A percentile compares a stretch with the other conserved stretches of the same genome.
phyloP scores from a whole-genome alignment of 1,140 invertebrate genomes.

The Campodea augens region DNA sequence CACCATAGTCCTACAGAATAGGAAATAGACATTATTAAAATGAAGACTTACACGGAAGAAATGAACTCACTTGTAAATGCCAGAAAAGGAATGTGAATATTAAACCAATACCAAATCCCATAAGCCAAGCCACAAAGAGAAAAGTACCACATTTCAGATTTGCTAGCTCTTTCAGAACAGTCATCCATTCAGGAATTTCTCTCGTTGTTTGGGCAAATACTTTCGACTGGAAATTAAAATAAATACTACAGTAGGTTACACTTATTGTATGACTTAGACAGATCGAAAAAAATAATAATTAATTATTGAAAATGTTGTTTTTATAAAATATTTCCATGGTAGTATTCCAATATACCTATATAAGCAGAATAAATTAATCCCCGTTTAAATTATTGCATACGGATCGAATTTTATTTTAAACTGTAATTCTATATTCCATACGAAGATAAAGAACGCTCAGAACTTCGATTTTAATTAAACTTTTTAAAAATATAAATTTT shows the following conservation, averaged over 20 bases:
- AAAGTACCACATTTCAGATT: constrained; percentile 82
- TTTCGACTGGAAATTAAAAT: constrained; percentile 43
- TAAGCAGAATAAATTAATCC: too few relatives aligned
- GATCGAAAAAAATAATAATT: too few relatives aligned
- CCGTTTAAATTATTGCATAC: too few relatives aligned
- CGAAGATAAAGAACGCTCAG: too few relatives aligned
- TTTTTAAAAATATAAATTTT: too few relatives aligned
- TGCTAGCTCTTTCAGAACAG: constrained; percentile 72
- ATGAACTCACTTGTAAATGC: constrained; percentile 53
- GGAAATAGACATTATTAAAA: background rate
- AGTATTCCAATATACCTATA: too few relatives aligned
- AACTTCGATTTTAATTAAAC: too few relatives aligned
- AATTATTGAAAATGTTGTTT: too few relatives aligned
- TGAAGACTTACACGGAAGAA: background rate
- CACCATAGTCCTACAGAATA: constrained; percentile 63
- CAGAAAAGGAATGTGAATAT: constrained; percentile 99
- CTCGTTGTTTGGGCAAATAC: constrained; percentile 83
- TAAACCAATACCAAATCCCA: constrained; percentile 97
- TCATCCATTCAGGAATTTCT: constrained; percentile 80
- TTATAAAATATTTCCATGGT: too few relatives aligned
- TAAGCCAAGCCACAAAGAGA: constrained; percentile 92
- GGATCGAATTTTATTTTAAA: too few relatives aligned
- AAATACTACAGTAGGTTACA: constrained; percentile 1
- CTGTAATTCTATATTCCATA: too few relatives aligned
- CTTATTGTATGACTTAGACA: background rate